Evolutionary conservation across 92 coral and sea anemone genomes (phyloP).

Genomic region (Bergia puertoricense): DNA sequence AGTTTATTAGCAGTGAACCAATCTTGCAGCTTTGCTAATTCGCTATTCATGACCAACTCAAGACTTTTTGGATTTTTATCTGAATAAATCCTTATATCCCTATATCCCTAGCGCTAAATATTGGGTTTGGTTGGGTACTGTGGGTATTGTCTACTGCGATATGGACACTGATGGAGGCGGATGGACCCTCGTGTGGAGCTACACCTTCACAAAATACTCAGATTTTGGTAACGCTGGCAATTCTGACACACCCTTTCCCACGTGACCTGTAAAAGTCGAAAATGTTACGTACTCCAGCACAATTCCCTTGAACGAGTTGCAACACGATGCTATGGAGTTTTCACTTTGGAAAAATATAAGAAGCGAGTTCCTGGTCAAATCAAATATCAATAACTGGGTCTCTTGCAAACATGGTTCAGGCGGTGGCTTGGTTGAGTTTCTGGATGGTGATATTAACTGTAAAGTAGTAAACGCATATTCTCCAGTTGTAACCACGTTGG

Average conservation of each 20-base stretch:
- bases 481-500: neutral
- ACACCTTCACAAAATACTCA: slow-evolving; percentile 14
- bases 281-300: neutral
- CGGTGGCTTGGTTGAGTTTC: neutral
- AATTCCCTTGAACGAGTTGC: slow-evolving; percentile 8
- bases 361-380: neutral
- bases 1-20: no score
- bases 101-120: neutral
- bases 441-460: neutral
- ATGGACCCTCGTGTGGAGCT: slow-evolving; percentile 12
- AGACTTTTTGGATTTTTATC: no score
- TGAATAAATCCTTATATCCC: no score
- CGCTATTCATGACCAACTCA: no score
- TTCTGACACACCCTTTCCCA: slow-evolving; percentile 1
- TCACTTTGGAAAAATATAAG: slow-evolving; percentile 21
- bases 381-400: slow-evolving; percentile 26
- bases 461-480: neutral
- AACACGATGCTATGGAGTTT: slow-evolving; percentile 8
- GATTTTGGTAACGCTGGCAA: slow-evolving; percentile 2
- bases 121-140: neutral
- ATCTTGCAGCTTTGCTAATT: no score
- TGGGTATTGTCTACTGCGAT: slow-evolving; percentile 4
- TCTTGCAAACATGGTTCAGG: neutral
- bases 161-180: slow-evolving; percentile 17
- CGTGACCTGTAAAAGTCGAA: neutral